A percentile compares a stretch with the other conserved stretches of the same genome.
Conservation (phyloP, 2,888 invertebrate species). For the Scotopteryx bipunctaria region DNA sequence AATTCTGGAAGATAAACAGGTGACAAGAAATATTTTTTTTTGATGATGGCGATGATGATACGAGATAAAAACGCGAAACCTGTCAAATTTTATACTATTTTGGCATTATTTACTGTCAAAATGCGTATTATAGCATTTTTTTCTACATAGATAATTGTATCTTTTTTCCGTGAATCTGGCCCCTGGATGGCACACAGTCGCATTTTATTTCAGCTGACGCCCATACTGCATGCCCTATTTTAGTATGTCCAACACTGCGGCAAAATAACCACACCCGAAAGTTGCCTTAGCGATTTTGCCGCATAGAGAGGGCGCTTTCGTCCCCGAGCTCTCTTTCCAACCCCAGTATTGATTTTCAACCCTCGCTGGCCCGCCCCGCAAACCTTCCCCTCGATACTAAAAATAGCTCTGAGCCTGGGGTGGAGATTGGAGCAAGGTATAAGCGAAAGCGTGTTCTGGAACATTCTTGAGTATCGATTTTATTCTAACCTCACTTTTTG, state of each 20-base stretch:
- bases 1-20: too few species aligned
- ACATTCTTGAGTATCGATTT: slow-evolving; percentile 5
- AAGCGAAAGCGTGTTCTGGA: slow-evolving; percentile 14
- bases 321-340: not conserved
- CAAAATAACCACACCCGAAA: not conserved
- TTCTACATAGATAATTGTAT: too few species aligned
- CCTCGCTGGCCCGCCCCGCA: slow-evolving; percentile 5
- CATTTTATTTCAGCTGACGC: too few species aligned
- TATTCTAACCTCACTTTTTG: too few species aligned
- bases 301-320: slow-evolving; percentile 3
- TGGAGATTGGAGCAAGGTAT: not conserved
- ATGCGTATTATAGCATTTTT: too few species aligned
- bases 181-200: too few species aligned
- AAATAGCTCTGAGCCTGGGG: slow-evolving; percentile 1
- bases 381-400: slow-evolving; percentile 11
- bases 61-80: too few species aligned
- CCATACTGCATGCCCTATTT: not conserved
- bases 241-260: not conserved
- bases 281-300: not conserved
- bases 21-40: too few species aligned
- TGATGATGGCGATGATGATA: too few species aligned
- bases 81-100: too few species aligned
- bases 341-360: slow-evolving; percentile 13
- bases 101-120: too few species aligned
- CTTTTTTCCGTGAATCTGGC: too few species aligned